Conservation (phyloP, 2,797 vertebrate genomes). For the Rhyacichthys aspro region DNA sequence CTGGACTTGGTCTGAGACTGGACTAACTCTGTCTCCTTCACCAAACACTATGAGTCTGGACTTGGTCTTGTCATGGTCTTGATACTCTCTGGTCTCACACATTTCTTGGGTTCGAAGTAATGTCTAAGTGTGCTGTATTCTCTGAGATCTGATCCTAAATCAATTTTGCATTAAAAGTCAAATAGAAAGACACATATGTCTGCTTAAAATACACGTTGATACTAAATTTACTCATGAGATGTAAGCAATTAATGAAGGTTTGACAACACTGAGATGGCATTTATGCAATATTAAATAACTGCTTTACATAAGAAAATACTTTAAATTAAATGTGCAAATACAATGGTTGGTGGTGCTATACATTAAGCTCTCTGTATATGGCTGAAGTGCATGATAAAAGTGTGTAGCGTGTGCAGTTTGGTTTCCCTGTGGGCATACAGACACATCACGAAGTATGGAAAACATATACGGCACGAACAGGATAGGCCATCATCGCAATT, state of each 20-base stretch:
- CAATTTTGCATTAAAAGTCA: slow-evolving; percentile 20
- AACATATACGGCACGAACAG: slow-evolving; percentile 13
- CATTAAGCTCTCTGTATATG: neutral
- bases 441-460: slow-evolving; percentile 17
- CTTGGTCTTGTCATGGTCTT: no score
- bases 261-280: neutral
- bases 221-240: neutral
- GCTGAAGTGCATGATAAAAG: neutral
- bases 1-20: no score
- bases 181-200: neutral
- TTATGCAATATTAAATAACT: slow-evolving; percentile 4
- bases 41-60: no score
- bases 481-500: slow-evolving; percentile 11
- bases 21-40: no score
- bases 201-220: neutral
- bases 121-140: no score
- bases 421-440: slow-evolving; percentile 2
- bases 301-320: neutral
- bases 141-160: slow-evolving; percentile 15
- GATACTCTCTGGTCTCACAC: no score
- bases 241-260: neutral
- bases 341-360: no score
- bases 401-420: neutral
- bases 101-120: no score
- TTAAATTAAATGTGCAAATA: no score